A percentile compares a stretch with the other conserved stretches of the same genome.
Conservation (phyloP, 2,888 invertebrate species). For the Hemithea aestivaria region DNA sequence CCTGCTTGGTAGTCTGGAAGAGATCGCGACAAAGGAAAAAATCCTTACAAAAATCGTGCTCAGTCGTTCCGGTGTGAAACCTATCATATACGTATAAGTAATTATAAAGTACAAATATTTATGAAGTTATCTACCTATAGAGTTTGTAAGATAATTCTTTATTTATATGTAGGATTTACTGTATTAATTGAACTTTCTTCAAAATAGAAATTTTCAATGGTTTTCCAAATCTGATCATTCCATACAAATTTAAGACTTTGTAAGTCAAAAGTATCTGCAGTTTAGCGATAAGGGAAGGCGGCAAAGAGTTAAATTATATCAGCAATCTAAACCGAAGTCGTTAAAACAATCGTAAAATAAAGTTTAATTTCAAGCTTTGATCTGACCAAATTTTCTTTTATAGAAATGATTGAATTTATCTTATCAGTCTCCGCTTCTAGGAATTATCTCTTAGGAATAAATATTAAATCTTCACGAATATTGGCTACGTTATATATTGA, state of each 20-base stretch:
- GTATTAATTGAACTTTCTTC: too few relatives aligned
- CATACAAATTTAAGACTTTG: constrained; percentile 18
- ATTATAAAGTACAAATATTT: too few relatives aligned
- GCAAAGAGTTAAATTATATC: constrained; percentile 54
- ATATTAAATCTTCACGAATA: constrained; percentile 6
- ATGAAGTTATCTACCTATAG: too few relatives aligned
- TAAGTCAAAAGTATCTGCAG: constrained; percentile 41
- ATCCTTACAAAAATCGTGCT: too few relatives aligned
- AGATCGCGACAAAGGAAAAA: too few relatives aligned
- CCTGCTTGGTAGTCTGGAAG: too few relatives aligned
- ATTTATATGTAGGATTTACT: too few relatives aligned
- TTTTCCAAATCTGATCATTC: constrained; percentile 16
- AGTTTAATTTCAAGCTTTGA: constrained; percentile 51
- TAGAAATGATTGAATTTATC: constrained; percentile 30
- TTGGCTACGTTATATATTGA: too few relatives aligned
- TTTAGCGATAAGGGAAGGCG: constrained; percentile 51
- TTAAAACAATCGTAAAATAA: constrained; percentile 62
- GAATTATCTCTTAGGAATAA: too few relatives aligned
- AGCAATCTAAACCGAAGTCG: constrained; percentile 53
- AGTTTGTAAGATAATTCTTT: too few relatives aligned
- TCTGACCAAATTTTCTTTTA: constrained; percentile 41
- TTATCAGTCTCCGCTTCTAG: constrained; percentile 7
- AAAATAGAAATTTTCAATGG: constrained; percentile 1
- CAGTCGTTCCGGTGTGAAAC: too few relatives aligned
- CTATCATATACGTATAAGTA: too few relatives aligned